Evolutionary conservation across 2,888 invertebrate genomes (phyloP).

Genomic region (Catocala fraxini): DNA sequence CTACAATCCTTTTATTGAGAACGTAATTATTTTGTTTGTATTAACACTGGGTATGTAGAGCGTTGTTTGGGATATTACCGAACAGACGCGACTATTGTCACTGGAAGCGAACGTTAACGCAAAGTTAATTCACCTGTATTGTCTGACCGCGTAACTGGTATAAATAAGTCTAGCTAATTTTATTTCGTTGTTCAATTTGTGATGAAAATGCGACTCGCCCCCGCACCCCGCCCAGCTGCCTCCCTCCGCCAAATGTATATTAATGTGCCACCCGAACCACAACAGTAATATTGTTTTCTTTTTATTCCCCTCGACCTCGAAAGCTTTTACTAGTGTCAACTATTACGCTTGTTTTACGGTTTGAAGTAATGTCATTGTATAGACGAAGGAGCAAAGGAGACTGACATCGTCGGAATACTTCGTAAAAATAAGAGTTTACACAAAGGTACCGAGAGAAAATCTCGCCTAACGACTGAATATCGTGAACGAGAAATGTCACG

Average conservation of each 20-base stretch:
- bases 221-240: slow-evolving; percentile 18
- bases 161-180: slow-evolving; percentile 66
- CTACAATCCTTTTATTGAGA: slow-evolving; percentile 55
- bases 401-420: slow-evolving; percentile 49
- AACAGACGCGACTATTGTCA: slow-evolving; percentile 29
- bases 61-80: slow-evolving; percentile 36
- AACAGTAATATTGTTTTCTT: slow-evolving; percentile 82
- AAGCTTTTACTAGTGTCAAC: slow-evolving; percentile 81
- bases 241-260: slow-evolving; percentile 79
- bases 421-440: slow-evolving; percentile 54
- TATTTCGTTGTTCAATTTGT: slow-evolving; percentile 79
- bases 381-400: slow-evolving; percentile 57
- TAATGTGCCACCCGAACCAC: slow-evolving; percentile 80
- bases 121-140: slow-evolving; percentile 48
- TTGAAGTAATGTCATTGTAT: slow-evolving; percentile 70
- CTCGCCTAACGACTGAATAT: slow-evolving; percentile 53
- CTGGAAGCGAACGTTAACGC: slow-evolving; percentile 29
- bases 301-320: slow-evolving; percentile 75
- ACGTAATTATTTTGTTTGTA: slow-evolving; percentile 56
- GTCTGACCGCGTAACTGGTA: slow-evolving; percentile 46
- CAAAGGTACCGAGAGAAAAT: slow-evolving; percentile 50
- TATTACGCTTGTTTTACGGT: slow-evolving; percentile 76
- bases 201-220: slow-evolving; percentile 72
- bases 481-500: slow-evolving; percentile 49
- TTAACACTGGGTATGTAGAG: slow-evolving; percentile 47